Conservation (phyloP, 2,113 vertebrate species). For the Rousettus leschenaultii region DNA sequence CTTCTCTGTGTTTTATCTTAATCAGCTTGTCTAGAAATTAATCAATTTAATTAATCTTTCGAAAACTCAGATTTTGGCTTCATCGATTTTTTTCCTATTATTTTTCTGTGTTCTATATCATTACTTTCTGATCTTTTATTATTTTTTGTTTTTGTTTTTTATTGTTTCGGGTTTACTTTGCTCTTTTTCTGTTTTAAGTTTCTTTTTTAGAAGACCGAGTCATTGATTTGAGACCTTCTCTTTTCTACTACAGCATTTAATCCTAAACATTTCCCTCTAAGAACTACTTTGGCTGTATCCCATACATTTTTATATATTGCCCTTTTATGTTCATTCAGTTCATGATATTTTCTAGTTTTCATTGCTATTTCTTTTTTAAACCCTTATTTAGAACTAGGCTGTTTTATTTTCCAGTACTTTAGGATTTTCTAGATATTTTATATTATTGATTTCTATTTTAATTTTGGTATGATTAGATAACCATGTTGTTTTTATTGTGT, state of each 20-base stretch:
- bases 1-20: not conserved
- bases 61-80: not conserved
- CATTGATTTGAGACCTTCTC: not conserved
- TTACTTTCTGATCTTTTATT: not conserved
- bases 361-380: not conserved
- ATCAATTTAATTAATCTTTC: not conserved
- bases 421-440: not conserved
- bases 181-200: not conserved
- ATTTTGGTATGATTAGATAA: not conserved
- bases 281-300: not conserved
- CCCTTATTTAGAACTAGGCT: not conserved
- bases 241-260: not conserved
- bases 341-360: not conserved
- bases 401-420: not conserved
- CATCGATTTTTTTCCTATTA: not conserved
- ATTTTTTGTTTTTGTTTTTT: no score
- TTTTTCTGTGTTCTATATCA: not conserved
- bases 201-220: not conserved
- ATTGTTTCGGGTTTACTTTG: not conserved
- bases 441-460: not conserved
- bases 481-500: not conserved
- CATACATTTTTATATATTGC: not conserved
- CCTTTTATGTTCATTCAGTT: not conserved
- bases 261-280: not conserved
- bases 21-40: not conserved